A percentile compares a stretch with the other conserved stretches of the same genome.
These are phyloP conservation scores for Labia minor DNA, from an alignment of 2,888 invertebrate species.

Conservation along the genomic window DNA sequence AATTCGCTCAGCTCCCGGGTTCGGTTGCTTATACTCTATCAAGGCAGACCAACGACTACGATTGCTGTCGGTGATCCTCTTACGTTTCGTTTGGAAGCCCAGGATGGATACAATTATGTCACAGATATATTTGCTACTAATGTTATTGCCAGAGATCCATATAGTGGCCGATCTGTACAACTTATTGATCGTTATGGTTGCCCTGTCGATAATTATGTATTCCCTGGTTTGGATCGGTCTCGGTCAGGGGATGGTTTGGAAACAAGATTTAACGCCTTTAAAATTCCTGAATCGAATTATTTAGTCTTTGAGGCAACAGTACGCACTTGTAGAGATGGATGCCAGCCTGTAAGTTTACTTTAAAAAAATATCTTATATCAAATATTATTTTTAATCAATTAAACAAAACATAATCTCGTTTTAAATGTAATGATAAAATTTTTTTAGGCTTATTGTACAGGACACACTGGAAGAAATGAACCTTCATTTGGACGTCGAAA, in stretches of 20 bases:
- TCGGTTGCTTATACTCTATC: slow-evolving; percentile 72
- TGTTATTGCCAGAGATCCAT: slow-evolving; percentile 84
- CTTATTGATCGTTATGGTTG: slow-evolving; percentile 82
- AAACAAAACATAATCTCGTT: neutral
- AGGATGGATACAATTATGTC: slow-evolving; percentile 78
- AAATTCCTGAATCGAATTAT: slow-evolving; percentile 89
- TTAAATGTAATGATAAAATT: too few species aligned
- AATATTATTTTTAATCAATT: slow-evolving; percentile 15
- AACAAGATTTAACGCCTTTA: slow-evolving; percentile 86
- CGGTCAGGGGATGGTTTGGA: slow-evolving; percentile 78
- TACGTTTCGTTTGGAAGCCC: slow-evolving; percentile 78
- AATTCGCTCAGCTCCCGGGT: slow-evolving; percentile 83
- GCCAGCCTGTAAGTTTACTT: slow-evolving; percentile 66
- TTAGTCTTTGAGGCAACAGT: slow-evolving; percentile 88
- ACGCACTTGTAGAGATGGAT: slow-evolving; percentile 76
- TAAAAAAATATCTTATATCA: too few species aligned
- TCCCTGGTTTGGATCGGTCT: slow-evolving; percentile 78
- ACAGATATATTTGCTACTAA: slow-evolving; percentile 88
- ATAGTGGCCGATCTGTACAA: slow-evolving; percentile 80
- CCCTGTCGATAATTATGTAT: slow-evolving; percentile 82
- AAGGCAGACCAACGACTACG: slow-evolving; percentile 82
- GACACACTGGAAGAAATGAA: slow-evolving; percentile 65
- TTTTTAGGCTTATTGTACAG: slow-evolving; percentile 64
- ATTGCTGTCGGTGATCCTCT: slow-evolving; percentile 87
- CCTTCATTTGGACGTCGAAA: slow-evolving; percentile 65